Evolutionary conservation across 1,140 invertebrate genomes (phyloP).

Genomic region (Caerostris extrusa): DNA sequence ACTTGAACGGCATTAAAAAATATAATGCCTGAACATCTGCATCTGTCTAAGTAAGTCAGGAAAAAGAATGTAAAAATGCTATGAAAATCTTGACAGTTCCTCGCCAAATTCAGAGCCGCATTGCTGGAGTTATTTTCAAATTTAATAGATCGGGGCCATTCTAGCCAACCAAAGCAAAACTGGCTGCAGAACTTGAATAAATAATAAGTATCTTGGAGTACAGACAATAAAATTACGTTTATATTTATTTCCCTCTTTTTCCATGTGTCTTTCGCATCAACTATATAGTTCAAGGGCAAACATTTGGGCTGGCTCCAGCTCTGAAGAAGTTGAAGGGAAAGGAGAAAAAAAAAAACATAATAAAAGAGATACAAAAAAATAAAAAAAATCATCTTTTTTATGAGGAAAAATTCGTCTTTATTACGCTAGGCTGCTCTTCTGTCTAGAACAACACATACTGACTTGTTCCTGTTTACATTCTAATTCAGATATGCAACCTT

Average conservation of each 20-base stretch:
- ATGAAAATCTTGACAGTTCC: not conserved
- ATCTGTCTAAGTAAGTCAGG: not conserved
- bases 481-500: not conserved
- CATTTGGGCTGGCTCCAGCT: constrained; percentile 9
- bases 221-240: constrained; percentile 48
- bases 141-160: too few species aligned
- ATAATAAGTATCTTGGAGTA: not conserved
- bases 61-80: not conserved
- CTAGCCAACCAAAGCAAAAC: too few species aligned
- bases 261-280: constrained; percentile 8
- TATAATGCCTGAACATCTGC: not conserved
- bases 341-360: too few species aligned
- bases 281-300: constrained; percentile 28
- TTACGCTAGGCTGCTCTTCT: not conserved
- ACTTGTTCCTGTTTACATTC: constrained; percentile 45
- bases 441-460: not conserved
- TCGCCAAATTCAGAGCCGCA: too few species aligned
- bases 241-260: constrained; percentile 6
- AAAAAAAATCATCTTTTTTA: constrained; percentile 20
- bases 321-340: not conserved
- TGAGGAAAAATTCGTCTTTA: not conserved
- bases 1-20: not conserved
- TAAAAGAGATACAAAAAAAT: not conserved
- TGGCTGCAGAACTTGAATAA: not conserved
- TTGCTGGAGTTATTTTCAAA: not conserved